These are phyloP conservation scores for Spilarctia lutea DNA, from an alignment of 2,888 invertebrate genomes.

Conservation along the genomic window DNA sequence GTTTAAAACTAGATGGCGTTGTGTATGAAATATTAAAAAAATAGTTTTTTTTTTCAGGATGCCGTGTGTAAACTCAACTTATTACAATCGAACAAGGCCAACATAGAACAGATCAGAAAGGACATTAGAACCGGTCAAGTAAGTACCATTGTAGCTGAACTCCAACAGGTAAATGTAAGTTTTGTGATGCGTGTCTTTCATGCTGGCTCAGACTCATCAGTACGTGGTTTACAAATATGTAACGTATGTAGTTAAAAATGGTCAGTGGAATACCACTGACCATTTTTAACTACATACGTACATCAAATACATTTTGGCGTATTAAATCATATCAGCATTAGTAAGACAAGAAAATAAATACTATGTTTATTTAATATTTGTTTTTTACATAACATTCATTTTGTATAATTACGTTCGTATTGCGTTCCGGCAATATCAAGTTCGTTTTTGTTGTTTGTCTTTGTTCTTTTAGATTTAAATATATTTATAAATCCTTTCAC, in stretches of 20 bases:
- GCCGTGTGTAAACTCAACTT: constrained; percentile 89
- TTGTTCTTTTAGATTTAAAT: too few relatives aligned
- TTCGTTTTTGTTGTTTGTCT: too few relatives aligned
- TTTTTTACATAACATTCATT: too few relatives aligned
- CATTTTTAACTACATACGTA: not conserved
- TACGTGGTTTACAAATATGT: not conserved
- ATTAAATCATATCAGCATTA: not conserved
- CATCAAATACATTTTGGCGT: not conserved
- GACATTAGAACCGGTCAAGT: constrained; percentile 74
- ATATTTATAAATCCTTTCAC: too few relatives aligned
- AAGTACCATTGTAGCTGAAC: constrained; percentile 46
- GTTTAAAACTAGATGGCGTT: too few relatives aligned
- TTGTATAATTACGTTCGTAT: too few relatives aligned
- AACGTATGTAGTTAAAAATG: not conserved
- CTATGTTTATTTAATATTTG: too few relatives aligned
- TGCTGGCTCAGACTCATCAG: not conserved
- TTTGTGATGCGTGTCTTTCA: constrained; percentile 6
- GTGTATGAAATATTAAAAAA: not conserved
- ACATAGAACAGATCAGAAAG: constrained; percentile 82
- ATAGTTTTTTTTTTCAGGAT: constrained; percentile 81
- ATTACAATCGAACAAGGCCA: constrained; percentile 90
- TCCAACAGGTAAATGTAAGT: constrained; percentile 32
- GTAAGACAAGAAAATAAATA: not conserved
- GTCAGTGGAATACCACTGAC: too few relatives aligned
- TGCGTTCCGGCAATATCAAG: too few relatives aligned